phyloP scores from a whole-genome alignment of 2,888 invertebrate species.

The Sesamia inferens region DNA sequence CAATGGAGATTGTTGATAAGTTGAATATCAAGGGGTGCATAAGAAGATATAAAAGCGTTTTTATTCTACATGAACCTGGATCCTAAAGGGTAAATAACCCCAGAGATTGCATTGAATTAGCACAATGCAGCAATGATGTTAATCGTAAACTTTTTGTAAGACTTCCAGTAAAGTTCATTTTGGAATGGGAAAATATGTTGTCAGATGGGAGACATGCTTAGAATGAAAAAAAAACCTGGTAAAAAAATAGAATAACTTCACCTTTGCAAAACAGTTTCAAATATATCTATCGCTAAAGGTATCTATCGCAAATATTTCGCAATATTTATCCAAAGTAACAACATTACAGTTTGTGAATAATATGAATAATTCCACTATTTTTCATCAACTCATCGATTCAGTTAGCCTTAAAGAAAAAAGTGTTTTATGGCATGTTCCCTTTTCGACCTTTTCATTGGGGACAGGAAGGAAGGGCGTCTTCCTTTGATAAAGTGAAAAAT shows the following conservation, averaged over 20 bases:
- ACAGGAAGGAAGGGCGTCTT: constrained; percentile 84
- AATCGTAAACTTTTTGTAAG: background rate
- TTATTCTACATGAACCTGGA: background rate
- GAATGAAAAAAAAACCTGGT: constrained; percentile 7
- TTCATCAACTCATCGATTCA: constrained; percentile 72
- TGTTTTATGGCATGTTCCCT: constrained; percentile 82
- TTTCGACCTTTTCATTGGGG: constrained; percentile 82
- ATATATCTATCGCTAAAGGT: constrained; percentile 29
- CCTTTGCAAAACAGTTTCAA: constrained; percentile 17
- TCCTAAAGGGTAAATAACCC: background rate
- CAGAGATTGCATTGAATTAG: background rate
- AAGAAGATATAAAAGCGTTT: background rate
- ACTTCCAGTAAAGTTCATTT: background rate
- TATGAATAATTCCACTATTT: constrained; percentile 68
- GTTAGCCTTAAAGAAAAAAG: constrained; percentile 73
- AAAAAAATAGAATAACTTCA: background rate
- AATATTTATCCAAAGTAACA: constrained; percentile 44
- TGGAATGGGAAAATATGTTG: background rate
- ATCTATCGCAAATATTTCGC: constrained; percentile 39
- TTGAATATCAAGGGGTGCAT: background rate
- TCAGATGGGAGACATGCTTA: background rate
- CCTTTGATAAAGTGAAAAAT: constrained; percentile 89
- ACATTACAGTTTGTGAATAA: constrained; percentile 61
- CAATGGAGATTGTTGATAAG: constrained; percentile 13
- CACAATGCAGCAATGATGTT: too few relatives aligned